Evolutionary conservation across 2,888 invertebrate species (phyloP).

Genomic region (Lithophane semibrunnea): DNA sequence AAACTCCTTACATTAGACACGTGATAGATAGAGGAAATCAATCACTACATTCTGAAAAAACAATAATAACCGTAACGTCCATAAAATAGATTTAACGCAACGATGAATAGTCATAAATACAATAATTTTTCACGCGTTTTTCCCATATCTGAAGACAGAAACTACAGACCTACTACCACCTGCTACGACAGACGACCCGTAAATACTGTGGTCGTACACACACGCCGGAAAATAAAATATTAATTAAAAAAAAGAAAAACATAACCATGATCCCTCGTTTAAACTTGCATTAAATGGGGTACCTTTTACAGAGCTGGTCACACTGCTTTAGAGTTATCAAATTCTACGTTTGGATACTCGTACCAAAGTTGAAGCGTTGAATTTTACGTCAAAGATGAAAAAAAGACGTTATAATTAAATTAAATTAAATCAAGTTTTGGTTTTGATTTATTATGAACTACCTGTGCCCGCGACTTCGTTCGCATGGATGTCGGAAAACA

Average conservation of each 20-base stretch:
- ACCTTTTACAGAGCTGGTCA: conserved; percentile 26
- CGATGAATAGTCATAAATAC: not conserved
- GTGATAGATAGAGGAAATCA: not conserved
- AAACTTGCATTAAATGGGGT: conserved; percentile 5
- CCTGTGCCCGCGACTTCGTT: too few relatives aligned
- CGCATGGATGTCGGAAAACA: too few relatives aligned
- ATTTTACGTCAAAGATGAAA: not conserved
- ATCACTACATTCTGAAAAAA: not conserved
- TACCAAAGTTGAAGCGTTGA: not conserved
- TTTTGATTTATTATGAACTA: not conserved
- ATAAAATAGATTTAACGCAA: not conserved
- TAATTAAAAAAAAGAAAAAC: not conserved
- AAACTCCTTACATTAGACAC: not conserved
- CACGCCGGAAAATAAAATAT: too few relatives aligned
- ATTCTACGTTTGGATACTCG: conserved; percentile 38
- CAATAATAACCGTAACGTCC: not conserved
- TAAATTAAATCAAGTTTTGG: not conserved
- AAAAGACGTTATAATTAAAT: not conserved
- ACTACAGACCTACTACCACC: too few relatives aligned
- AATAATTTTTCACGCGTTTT: not conserved
- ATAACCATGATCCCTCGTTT: not conserved
- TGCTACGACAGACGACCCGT: too few relatives aligned
- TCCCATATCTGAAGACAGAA: too few relatives aligned
- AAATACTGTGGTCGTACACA: too few relatives aligned
- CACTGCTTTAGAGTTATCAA: conserved; percentile 40